Conservation (phyloP, 1,140 invertebrate genomes). For the Doryteuthis pealeii region DNA sequence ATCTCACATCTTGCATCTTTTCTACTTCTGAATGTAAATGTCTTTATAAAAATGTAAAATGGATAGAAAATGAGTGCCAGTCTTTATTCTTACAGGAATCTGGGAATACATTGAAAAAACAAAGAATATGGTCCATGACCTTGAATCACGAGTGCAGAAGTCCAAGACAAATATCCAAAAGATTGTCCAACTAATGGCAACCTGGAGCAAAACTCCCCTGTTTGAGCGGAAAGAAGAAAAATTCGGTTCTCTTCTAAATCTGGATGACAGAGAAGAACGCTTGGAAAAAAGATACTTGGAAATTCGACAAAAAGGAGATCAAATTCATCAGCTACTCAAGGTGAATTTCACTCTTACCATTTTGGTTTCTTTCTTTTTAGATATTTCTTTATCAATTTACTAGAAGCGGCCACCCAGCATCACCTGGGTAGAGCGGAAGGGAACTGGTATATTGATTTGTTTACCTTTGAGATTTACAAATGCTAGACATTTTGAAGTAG, state of each 20-base stretch:
- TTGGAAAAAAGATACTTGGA: constrained; percentile 74
- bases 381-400: too few relatives aligned
- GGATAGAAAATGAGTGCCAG: too few relatives aligned
- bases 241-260: constrained; percentile 76
- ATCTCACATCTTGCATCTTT: too few relatives aligned
- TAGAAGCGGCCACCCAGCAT: too few relatives aligned
- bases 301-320: constrained; percentile 71
- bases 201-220: constrained; percentile 78
- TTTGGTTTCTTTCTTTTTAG: too few relatives aligned
- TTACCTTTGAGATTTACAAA: too few relatives aligned
- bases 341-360: constrained; percentile 29
- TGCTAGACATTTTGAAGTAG: too few relatives aligned
- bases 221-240: constrained; percentile 82
- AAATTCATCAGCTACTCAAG: constrained; percentile 73
- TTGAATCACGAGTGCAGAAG: constrained; percentile 78
- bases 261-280: constrained; percentile 80
- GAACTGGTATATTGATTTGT: too few relatives aligned
- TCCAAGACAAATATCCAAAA: constrained; percentile 82
- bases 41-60: too few relatives aligned
- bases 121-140: constrained; percentile 73
- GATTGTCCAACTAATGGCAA: constrained; percentile 74
- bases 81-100: constrained; percentile 65
- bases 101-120: constrained; percentile 80
- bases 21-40: too few relatives aligned
- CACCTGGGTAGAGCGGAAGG: too few relatives aligned